Evolutionary conservation across 2,888 invertebrate species (phyloP), one percentile per base, ranked within the genome.

Genomic region (Netelia inedita): DNA sequence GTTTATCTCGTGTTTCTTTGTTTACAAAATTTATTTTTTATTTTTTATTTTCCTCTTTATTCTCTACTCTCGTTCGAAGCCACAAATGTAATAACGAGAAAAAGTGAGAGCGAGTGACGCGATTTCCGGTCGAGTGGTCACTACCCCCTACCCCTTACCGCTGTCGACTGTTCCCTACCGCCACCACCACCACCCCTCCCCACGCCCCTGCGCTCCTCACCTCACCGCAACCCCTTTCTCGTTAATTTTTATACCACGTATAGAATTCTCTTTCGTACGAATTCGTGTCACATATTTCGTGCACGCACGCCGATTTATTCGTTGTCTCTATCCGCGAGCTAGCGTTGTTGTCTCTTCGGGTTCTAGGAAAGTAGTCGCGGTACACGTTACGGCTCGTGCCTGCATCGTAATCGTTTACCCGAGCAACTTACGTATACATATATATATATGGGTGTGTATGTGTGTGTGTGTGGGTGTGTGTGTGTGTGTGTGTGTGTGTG

Each of bases 91-190:
- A 35, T 57, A 69, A 63, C 11, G 66, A 81, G 85, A 28, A 85
- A 88, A 87, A 89, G 87, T 85, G 85, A 88, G 88, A 88, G 88
- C 87, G 55, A 78, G 79, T 81, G 85, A 53, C 46, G 65, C 55
- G 80, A 75, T 89, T 89, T 88, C 88, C 87, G 88, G 86, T 86
- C 85, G 87, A 88, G 87, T 88, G 83, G 89, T 89, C 90, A 88
- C 89, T n/a, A 53, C 16, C 50, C 19, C 19, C 50, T 14, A 28
- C 28, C 28, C 28, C 5, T 23, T 23, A 23, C 23, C 23, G 2
- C 23, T 23, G 23, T 23, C 23, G 23, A 23, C n/a, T n/a, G n/a
- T n/a, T n/a, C n/a, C n/a, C n/a, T n/a, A n/a, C n/a, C n/a, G n/a
- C n/a, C n/a, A n/a, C n/a, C n/a, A n/a, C n/a, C n/a, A n/a, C n/a